A percentile compares a stretch with the other conserved stretches of the same genome.
Evolutionary conservation across 1,140 invertebrate species (phyloP).

Genomic region (Drosophila ananassae): DNA sequence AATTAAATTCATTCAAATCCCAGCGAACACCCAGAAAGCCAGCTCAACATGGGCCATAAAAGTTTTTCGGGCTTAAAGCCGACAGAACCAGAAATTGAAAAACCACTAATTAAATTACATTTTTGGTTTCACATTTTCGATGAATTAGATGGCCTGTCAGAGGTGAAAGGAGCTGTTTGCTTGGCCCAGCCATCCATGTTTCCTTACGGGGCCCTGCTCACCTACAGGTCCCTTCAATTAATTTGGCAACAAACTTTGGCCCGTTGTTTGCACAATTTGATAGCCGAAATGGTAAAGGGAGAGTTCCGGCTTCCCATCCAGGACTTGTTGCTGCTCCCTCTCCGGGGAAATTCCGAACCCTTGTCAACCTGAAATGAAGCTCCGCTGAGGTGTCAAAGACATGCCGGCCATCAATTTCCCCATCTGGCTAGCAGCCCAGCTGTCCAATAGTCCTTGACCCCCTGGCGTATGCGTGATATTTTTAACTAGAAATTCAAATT

Average conservation of each 20-base stretch:
- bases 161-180: conserved; percentile 29
- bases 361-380: conserved; percentile 65
- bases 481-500: conserved; percentile 21
- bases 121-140: conserved; percentile 29
- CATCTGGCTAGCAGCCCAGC: conserved; percentile 7
- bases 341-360: conserved; percentile 51
- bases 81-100: not conserved
- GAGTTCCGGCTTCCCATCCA: conserved; percentile 8
- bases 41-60: conserved; percentile 65
- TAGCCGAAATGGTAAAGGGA: conserved; percentile 45
- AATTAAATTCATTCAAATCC: conserved; percentile 47
- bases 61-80: conserved; percentile 36
- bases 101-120: conserved; percentile 58
- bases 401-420: conserved; percentile 64
- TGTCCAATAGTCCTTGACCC: conserved; percentile 11
- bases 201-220: not conserved
- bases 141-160: conserved; percentile 41
- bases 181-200: not conserved
- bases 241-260: conserved; percentile 61
- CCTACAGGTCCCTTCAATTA: conserved; percentile 62
- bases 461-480: conserved; percentile 55
- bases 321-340: conserved; percentile 62
- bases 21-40: conserved; percentile 7
- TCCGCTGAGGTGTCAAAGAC: conserved; percentile 65
- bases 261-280: conserved; percentile 73